Conservation (phyloP, 2,888 invertebrate genomes). For the Tipula vernalis region DNA sequence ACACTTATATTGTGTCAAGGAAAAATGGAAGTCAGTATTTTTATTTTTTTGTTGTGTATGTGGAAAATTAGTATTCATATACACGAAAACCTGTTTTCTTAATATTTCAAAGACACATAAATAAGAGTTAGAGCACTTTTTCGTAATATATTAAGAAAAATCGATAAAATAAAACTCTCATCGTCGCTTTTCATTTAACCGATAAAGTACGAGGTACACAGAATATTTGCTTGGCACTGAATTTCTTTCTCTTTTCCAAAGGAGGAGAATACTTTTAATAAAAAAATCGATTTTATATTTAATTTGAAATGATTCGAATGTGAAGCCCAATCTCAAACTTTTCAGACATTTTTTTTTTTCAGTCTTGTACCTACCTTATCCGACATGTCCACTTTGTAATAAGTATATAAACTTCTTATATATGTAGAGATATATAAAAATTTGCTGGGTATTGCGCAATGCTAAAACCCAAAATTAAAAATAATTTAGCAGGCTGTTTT, state of each 20-base stretch:
- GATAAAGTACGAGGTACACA: not conserved
- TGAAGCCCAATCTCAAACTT: not conserved
- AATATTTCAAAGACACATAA: not conserved
- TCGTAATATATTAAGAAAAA: not conserved
- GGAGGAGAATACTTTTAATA: not conserved
- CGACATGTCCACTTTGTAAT: conserved; percentile 7
- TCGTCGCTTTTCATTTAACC: not conserved
- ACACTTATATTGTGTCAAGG: not conserved
- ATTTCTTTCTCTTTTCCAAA: not conserved
- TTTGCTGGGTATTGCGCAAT: not conserved
- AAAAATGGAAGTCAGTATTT: not conserved
- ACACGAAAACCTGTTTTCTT: not conserved
- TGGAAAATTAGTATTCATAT: not conserved
- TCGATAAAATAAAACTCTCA: not conserved
- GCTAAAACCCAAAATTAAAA: not conserved
- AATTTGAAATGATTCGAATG: conserved; percentile 1
- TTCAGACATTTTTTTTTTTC: conserved; percentile 6
- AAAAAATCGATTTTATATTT: not conserved
- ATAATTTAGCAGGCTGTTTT: not conserved
- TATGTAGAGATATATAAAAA: not conserved
- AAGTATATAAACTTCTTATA: not conserved
- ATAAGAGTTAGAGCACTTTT: not conserved
- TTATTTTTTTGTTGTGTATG: not conserved
- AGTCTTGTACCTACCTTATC: conserved; percentile 11
- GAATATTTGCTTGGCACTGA: not conserved